Evolutionary conservation across 2,113 vertebrate genomes (phyloP).

Genomic region (Acanthisitta chloris): DNA sequence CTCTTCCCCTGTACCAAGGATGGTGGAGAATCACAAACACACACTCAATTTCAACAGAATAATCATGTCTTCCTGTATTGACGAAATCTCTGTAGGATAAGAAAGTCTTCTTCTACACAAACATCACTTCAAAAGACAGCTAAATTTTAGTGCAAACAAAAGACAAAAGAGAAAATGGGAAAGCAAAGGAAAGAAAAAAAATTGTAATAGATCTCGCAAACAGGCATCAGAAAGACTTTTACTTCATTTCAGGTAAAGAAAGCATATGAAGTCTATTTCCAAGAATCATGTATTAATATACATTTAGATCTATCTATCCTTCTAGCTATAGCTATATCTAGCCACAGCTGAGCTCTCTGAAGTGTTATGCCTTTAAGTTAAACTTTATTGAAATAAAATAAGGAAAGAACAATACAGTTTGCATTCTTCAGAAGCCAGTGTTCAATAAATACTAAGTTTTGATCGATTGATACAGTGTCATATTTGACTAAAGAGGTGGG

Average conservation of each 20-base stretch:
- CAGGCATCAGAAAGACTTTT: not conserved
- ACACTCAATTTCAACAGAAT: conserved; percentile 27
- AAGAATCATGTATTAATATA: not conserved
- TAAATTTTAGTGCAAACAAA: not conserved
- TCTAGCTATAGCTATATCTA: conserved; percentile 26
- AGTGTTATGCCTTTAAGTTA: conserved; percentile 76
- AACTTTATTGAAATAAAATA: conserved; percentile 75
- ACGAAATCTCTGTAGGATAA: not conserved
- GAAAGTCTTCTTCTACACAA: not conserved
- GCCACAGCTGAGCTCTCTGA: conserved; percentile 24
- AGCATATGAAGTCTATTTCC: not conserved
- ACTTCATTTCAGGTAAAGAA: not conserved
- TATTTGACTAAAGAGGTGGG: conserved; percentile 88
- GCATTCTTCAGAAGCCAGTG: conserved; percentile 74
- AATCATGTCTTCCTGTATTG: not conserved
- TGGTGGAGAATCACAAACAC: not conserved
- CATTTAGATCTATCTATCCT: conserved; percentile 11
- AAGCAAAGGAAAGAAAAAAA: not conserved
- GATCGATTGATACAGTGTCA: conserved; percentile 83
- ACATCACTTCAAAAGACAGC: not conserved
- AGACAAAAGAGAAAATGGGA: not conserved
- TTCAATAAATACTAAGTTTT: conserved; percentile 83
- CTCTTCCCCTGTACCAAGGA: not conserved
- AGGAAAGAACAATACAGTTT: conserved; percentile 67
- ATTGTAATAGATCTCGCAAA: not conserved